Percentiles rank a stretch among this genome's conserved stretches.
Evolutionary conservation across 2,888 invertebrate species (phyloP).

Genomic region (Aphidius colemani): DNA sequence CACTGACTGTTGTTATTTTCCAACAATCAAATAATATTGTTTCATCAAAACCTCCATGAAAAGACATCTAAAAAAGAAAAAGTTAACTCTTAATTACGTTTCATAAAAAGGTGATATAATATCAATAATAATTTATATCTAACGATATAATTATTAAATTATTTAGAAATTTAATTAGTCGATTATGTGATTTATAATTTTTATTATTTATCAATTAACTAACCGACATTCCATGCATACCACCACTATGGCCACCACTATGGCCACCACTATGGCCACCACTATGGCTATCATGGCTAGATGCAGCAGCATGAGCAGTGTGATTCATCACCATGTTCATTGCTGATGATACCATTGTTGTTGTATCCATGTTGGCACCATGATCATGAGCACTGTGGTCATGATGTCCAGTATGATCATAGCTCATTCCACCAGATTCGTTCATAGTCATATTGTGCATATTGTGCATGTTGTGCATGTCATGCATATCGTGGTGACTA

Average conservation of each 20-base stretch:
- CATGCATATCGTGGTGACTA: background rate
- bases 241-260: conserved; percentile 29
- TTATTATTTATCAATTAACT: conserved; percentile 34
- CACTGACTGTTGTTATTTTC: conserved; percentile 75
- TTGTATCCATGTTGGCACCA: conserved; percentile 7
- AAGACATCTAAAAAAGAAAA: conserved; percentile 65
- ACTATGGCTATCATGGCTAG: conserved; percentile 12
- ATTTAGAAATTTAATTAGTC: conserved; percentile 3
- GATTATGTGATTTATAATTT: background rate
- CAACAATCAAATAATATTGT: conserved; percentile 82
- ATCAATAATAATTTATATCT: background rate
- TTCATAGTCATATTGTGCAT: background rate
- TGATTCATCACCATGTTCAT: conserved; percentile 37
- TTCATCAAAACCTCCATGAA: conserved; percentile 80
- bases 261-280: conserved; percentile 30
- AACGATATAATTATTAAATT: no score
- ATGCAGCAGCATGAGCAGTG: conserved; percentile 23
- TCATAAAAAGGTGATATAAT: no score
- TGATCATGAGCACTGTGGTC: conserved; percentile 26
- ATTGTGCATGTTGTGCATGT: background rate
- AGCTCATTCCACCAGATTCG: background rate
- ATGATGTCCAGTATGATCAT: conserved; percentile 10
- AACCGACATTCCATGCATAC: conserved; percentile 54
- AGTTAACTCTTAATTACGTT: background rate
- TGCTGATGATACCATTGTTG: conserved; percentile 31